Base-by-base conservation (phyloP, 1,140 invertebrate genomes). In the Odontomachus brunneus region DNA sequence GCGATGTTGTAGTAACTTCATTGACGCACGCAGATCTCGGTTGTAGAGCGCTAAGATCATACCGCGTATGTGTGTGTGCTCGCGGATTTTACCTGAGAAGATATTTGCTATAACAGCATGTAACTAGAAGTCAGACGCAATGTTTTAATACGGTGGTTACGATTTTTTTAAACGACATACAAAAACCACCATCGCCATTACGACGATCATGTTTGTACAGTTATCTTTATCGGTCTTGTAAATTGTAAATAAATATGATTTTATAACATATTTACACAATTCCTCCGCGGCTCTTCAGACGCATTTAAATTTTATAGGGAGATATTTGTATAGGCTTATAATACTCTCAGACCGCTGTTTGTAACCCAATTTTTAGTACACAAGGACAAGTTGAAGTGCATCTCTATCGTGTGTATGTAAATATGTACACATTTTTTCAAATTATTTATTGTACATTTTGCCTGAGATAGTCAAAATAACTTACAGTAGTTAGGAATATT, bases 211-310 rank as follows among this genome's bases (percentile, higher is more conserved):
- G 90, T 91, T 91, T 92, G 91, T 93, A 92, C 91, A 93, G 83
- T 83, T 89, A 88, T 87, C 55, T 53, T 11, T 66, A 62, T 76
- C 76, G 85, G 83, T 84, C 84, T 90, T 92, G 89, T 91, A 92
- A 92, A 90, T 91, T 94, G 93, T 93, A 94, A 94, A 94, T 94
- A 94, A 94, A 94, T 93, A 90, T 93, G 92, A 92, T 93, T 94
- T 94, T 94, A 89, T 93, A 93, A 83, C 19, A 83, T 73, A 71
- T 63, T 84, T 71, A 84, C 65, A 80, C 38, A 44, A 73, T 80
- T 80, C n/a, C 33, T 55, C 26, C 49, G 74, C 38, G n/a, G 22
- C 55, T 76, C 38, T 44, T 44, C 60, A 78, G 84, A 1, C 24
- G 67, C 24, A 74, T 78, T 84, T 51, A 83, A 86, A 57, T 76